These are phyloP conservation scores for Odontamblyopus rebecca DNA, from an alignment of 2,797 vertebrate genomes.

Conservation along the genomic window DNA sequence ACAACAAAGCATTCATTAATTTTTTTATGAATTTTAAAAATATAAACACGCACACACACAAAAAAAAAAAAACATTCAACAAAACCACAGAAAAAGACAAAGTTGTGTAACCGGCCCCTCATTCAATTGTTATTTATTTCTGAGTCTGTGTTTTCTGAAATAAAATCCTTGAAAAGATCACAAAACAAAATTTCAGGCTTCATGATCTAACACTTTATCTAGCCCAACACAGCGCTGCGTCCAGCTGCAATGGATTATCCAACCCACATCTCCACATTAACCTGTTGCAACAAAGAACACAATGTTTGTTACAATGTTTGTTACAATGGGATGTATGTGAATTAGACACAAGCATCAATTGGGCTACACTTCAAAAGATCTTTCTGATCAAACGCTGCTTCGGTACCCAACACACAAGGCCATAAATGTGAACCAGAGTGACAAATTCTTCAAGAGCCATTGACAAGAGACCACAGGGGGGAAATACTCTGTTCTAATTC, in stretches of 20 bases:
- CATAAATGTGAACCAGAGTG: constrained; percentile 47
- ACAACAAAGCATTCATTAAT: too few species aligned
- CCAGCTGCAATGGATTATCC: constrained; percentile 46
- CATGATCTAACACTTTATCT: constrained; percentile 45
- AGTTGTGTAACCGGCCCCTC: neutral
- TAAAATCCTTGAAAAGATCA: neutral
- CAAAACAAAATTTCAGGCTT: constrained; percentile 9
- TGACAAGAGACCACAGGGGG: constrained; percentile 28
- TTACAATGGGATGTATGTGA: constrained; percentile 49
- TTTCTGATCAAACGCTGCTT: constrained; percentile 55
- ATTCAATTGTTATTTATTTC: neutral
- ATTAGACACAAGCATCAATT: constrained; percentile 35
- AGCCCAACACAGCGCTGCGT: constrained; percentile 41
- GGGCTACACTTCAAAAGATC: constrained; percentile 58
- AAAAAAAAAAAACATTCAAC: neutral
- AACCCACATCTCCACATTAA: constrained; percentile 43
- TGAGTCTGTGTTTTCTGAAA: neutral
- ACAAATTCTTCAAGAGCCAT: constrained; percentile 56
- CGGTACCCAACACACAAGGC: constrained; percentile 51
- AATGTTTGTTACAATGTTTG: constrained; percentile 56
- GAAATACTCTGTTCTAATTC: constrained; percentile 29
- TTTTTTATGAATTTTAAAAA: neutral
- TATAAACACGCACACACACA: neutral
- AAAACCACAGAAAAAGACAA: neutral
- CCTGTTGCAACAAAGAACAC: constrained; percentile 58